phyloP scores from a whole-genome alignment of 2,797 vertebrate genomes.

The Nannoperca australis region DNA sequence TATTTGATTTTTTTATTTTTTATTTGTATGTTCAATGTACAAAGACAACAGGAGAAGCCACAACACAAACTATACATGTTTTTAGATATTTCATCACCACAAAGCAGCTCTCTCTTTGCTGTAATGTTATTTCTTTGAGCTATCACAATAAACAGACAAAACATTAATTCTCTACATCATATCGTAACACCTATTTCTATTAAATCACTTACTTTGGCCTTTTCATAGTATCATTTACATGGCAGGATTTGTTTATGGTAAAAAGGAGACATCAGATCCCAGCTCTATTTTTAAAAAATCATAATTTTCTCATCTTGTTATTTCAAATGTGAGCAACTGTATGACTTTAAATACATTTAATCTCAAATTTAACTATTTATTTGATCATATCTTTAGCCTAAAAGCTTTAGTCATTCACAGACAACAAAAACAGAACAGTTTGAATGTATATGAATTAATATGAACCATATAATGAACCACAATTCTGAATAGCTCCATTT shows the following conservation, averaged over 20 bases:
- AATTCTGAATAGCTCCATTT: neutral
- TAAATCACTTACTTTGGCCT: constrained; percentile 20
- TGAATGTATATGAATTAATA: neutral
- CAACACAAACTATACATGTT: constrained; percentile 4
- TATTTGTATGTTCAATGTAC: neutral
- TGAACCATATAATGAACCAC: neutral
- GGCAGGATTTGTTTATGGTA: neutral
- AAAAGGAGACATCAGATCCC: neutral
- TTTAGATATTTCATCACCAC: neutral
- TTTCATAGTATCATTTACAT: neutral
- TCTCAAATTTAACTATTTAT: neutral
- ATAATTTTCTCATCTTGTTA: no score
- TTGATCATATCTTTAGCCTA: neutral
- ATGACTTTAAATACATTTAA: neutral
- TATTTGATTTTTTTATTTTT: no score
- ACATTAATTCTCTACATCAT: neutral
- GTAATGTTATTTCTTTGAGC: neutral
- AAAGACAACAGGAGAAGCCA: constrained; percentile 17
- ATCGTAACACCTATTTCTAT: neutral
- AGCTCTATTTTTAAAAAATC: neutral
- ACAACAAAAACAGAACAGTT: neutral
- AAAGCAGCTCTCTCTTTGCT: neutral
- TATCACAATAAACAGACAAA: constrained; percentile 12
- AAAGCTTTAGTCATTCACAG: neutral
- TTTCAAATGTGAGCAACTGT: neutral